Base-by-base conservation (phyloP, 2,797 vertebrate species). In the Takifugu rubripes region DNA sequence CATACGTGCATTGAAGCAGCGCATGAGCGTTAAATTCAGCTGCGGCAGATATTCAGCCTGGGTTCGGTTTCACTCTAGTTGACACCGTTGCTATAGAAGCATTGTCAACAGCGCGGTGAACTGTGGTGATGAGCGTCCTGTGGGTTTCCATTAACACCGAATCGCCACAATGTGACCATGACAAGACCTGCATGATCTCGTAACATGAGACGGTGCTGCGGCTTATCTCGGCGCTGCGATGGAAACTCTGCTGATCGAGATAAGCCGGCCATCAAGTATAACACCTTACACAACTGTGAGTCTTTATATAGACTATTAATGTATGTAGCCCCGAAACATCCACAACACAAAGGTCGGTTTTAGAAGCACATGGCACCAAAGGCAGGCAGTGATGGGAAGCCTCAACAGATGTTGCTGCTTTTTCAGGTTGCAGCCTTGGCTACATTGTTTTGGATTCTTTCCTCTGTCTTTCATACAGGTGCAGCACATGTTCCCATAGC, bases 231-330 rank as follows among this genome's bases (percentile, higher is more conserved):
- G 71, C n/a, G 4, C 75, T 53, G 74, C 6, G 64, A 72, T 79
- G 79, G 83, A 85, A 86, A 84, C 71, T 75, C 53, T 40, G 59
- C 68, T 63, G 68, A 80, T 72, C 9, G 33, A 79, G 84, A 86
- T 87, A 88, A 88, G 83, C 78, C 45, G 60, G 50, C 61, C 56
- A 61, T 64, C 61, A 55, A 56, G 67, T 52, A 54, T 68, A 75
- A 81, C 77, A 79, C 57, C 72, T 50, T 67, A 60, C 63, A 69
- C 78, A 61, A 82, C 67, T 58, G 71, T 40, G 10, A 47, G 68
- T 68, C 73, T 83, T 84, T 79, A 85, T 78, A 75, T 81, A 81
- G 77, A 54, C 60, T 59, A 74, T 68, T 67, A 82, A 84, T 71
- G 67, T 73, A 79, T 59, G 65, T 64, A 31, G 68, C 54, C 59